These are phyloP conservation scores for Rhynchonycteris naso DNA, from an alignment of 2,797 vertebrate genomes.

Conservation along the genomic window DNA sequence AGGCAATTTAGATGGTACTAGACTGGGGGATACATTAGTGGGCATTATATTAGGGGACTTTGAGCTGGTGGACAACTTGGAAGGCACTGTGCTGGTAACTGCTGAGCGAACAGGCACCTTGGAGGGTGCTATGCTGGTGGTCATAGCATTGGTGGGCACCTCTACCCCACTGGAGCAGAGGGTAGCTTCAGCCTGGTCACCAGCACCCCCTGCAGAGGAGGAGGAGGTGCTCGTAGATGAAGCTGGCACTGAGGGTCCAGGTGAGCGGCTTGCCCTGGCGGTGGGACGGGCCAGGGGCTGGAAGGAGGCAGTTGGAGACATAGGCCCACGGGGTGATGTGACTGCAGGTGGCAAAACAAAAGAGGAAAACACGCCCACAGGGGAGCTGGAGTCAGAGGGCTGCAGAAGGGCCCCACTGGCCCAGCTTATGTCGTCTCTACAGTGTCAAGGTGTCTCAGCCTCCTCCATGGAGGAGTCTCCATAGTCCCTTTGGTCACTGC, in stretches of 20 bases:
- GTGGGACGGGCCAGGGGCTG: slow-evolving; percentile 66
- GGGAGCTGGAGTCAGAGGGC: not conserved
- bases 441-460: not conserved
- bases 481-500: not conserved
- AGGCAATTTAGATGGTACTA: slow-evolving; percentile 59
- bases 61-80: slow-evolving; percentile 47
- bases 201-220: not conserved
- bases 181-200: not conserved
- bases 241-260: slow-evolving; percentile 1
- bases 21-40: not conserved
- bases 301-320: slow-evolving; percentile 78
- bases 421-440: not conserved
- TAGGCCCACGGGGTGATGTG: slow-evolving; percentile 34
- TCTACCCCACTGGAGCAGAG: not conserved
- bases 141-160: not conserved
- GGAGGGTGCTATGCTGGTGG: not conserved
- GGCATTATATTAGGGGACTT: not conserved
- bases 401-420: not conserved
- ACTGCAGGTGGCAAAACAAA: slow-evolving; percentile 55
- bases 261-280: slow-evolving; percentile 45
- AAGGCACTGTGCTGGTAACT: not conserved
- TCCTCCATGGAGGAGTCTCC: not conserved
- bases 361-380: slow-evolving; percentile 22
- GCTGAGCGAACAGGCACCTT: not conserved
- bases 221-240: not conserved